Evolutionary conservation across 2,113 vertebrate genomes (phyloP), one percentile per base, ranked within the genome.

Genomic region (Aegithalos caudatus): DNA sequence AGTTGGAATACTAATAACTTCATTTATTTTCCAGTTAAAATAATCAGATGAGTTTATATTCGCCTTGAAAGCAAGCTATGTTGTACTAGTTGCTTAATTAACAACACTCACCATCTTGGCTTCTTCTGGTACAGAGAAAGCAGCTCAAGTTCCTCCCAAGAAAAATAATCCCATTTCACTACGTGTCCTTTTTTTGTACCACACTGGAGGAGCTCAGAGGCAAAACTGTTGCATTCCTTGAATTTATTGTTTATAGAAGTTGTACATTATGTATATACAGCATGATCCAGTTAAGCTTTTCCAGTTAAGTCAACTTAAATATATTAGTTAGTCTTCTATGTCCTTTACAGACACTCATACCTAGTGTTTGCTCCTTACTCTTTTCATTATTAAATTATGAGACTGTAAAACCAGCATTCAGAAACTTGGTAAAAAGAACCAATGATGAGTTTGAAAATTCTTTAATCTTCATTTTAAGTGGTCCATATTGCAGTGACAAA

Each of bases 121-220:
- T 97, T 94, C 90, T 97, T 71, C 96, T 97, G 62, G 40, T n/a
- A 81, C 94, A 90, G 92, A 89, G 86, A 96, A 81, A 88, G 47
- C 60, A 95, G 92, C 13, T 62, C 15, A 5, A 97, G 40, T 1
- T 89, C 66, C 70, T 97, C 42, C 72, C 60, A 16, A 82, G 79
- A 71, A 64, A 82, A 22, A 10, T 42, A 60, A 6, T 69, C 29
- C 56, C 40, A 7, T 64, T 92, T 95, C 81, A 76, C 13, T 71
- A 60, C 74, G 2, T 47, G 18, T 67, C 38, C 4, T 33, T 22
- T 74, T 51, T 80, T 79, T 91, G 72, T 82, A 82, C 45, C 64
- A 42, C 47, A 57, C 51, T 27, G 38, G 61, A 81, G 80, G 48
- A 81, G 44, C 76, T 74, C 51, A 47, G 4, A 95, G 91, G 76